Percentiles rank a stretch among this genome's conserved stretches.
These are phyloP conservation scores for Heliconius sara DNA, from an alignment of 2,888 invertebrate species.

Conservation along the genomic window DNA sequence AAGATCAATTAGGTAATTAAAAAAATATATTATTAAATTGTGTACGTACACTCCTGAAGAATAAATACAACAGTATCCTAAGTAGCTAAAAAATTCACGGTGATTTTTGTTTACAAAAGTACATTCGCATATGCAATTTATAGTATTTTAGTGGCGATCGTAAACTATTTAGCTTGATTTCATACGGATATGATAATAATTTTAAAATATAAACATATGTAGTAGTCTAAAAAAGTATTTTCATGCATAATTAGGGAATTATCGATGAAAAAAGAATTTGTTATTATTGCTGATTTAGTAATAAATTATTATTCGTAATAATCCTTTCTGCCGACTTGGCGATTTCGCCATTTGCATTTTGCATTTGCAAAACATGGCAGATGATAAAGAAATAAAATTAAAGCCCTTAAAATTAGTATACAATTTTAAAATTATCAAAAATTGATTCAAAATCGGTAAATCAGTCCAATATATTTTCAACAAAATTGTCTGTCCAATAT, in stretches of 20 bases:
- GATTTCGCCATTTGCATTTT: too few relatives aligned
- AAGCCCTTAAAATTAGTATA: too few relatives aligned
- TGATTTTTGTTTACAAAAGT: neutral
- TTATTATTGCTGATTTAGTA: too few relatives aligned
- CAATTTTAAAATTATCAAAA: neutral
- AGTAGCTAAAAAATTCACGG: neutral
- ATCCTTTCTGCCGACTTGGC: too few relatives aligned
- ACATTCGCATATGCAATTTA: neutral
- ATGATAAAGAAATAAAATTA: too few relatives aligned
- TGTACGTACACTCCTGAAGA: neutral
- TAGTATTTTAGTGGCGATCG: constrained; percentile 13
- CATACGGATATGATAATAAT: constrained; percentile 3
- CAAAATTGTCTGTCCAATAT: neutral
- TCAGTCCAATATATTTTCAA: neutral
- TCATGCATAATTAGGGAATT: too few relatives aligned
- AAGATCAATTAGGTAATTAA: neutral
- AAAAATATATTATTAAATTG: too few relatives aligned
- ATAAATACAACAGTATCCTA: neutral
- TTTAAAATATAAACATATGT: constrained; percentile 7
- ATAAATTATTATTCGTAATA: too few relatives aligned
- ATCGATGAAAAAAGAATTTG: too few relatives aligned
- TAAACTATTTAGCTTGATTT: neutral
- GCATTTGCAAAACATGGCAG: too few relatives aligned
- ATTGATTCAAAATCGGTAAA: neutral
- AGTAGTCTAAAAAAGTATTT: neutral